Percentiles rank a stretch among this genome's conserved stretches.
phyloP scores from a whole-genome alignment of 1,140 invertebrate genomes.

The Ericerus pela region DNA sequence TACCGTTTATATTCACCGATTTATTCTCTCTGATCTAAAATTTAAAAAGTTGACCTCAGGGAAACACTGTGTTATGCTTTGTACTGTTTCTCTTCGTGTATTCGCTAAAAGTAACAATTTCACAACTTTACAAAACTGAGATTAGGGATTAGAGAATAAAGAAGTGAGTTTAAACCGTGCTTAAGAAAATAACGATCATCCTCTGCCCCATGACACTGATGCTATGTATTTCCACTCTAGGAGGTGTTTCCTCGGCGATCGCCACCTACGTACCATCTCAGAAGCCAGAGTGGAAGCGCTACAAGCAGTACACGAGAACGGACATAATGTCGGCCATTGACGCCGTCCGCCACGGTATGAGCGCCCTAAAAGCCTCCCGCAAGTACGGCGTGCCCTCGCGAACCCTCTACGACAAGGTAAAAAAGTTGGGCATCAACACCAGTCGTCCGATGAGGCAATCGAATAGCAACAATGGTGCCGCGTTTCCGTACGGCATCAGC shows the following conservation, averaged over 20 bases:
- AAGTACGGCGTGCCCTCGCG: constrained; percentile 75
- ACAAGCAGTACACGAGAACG: constrained; percentile 76
- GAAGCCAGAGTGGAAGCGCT: constrained; percentile 82
- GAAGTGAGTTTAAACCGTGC: no score
- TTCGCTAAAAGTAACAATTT: no score
- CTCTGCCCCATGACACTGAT: no score
- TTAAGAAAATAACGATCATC: no score
- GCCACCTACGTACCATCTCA: constrained; percentile 56
- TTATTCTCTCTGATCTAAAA: no score
- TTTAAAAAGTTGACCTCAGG: no score
- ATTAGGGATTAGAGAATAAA: no score
- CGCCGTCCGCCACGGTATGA: constrained; percentile 69
- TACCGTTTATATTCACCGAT: no score
- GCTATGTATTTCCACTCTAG: background rate
- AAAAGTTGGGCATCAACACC: constrained; percentile 75
- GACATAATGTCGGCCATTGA: constrained; percentile 75
- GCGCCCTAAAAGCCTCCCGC: constrained; percentile 66
- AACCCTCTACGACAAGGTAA: constrained; percentile 83
- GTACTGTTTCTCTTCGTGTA: no score
- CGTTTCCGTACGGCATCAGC: constrained; percentile 27
- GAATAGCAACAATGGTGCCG: constrained; percentile 37
- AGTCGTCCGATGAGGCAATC: constrained; percentile 53
- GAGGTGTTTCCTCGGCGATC: constrained; percentile 32
- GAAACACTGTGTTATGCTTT: no score
- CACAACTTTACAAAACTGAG: no score